Evolutionary conservation across 2,113 vertebrate species (phyloP), one percentile per base, ranked within the genome.

Genomic region (Macaca nemestrina): DNA sequence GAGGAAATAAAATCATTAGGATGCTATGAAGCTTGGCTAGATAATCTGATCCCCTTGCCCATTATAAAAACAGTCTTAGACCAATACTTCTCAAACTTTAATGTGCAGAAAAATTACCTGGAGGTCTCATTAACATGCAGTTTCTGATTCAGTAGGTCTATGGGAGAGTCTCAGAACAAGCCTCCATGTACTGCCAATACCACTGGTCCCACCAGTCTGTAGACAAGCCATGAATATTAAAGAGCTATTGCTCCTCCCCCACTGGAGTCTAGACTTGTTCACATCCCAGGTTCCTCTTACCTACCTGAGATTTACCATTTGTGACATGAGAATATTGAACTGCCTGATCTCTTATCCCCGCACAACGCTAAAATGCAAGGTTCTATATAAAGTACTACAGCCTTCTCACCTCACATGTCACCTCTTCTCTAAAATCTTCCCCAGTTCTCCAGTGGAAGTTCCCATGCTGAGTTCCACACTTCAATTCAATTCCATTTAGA

Each of bases 1-100:
- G 43, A 48, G 52, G 35, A 9, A 83, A 81, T 50, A 52, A 89
- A 90, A 61, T 68, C 18, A 64, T 40, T 35, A 85, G 25, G 88
- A 88, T 88, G 95, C 88, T 68, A 45, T 32, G 67, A 81, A 48
- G 27, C 83, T 76, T 97, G 67, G 73, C 40, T 84, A 45, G 90
- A 50, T 70, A 90, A 86, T n/a, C 25, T 5, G 22, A 20, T 82
- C 50, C 40, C 45, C 8, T 81, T 48, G 17, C 16, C 79, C 50
- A 48, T 13, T 45, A 3, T 32, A 72, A 45, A 70, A 84, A 72
- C 8, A 48, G 12, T n/a, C 7, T 50, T 45, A 73, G 78, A 81
- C 50, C 10, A 76, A 43, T 8, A 52, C 16, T 75, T 88, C 27
- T 80, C 45, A 55, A 59, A 89, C 20, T 40, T 38, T 17, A 67